Evolutionary conservation across 2,797 vertebrate genomes (phyloP).

Genomic region (Anabas testudineus): DNA sequence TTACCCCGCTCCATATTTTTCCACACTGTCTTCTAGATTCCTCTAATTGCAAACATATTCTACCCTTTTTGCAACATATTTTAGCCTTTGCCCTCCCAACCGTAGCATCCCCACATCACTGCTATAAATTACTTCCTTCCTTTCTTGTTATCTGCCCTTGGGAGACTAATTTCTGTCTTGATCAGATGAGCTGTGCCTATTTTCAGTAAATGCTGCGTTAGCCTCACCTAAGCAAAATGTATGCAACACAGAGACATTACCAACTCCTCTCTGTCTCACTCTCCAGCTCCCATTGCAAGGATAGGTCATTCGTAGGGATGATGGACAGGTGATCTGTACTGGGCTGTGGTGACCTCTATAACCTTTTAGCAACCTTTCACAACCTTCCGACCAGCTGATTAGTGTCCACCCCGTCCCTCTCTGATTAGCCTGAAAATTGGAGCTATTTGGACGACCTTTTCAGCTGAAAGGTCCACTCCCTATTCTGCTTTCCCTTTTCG

Average conservation of each 20-base stretch:
- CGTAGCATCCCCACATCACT: slow-evolving; percentile 13
- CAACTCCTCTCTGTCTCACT: slow-evolving; percentile 51
- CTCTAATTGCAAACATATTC: slow-evolving; percentile 42
- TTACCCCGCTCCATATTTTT: not conserved
- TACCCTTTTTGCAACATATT: too few relatives aligned
- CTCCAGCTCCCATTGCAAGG: slow-evolving; percentile 45
- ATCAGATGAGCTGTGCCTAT: slow-evolving; percentile 41
- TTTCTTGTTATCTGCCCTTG: slow-evolving; percentile 52
- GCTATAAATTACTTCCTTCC: slow-evolving; percentile 45
- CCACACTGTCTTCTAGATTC: slow-evolving; percentile 23
- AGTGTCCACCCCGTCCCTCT: slow-evolving; percentile 63
- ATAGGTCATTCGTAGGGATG: slow-evolving; percentile 76
- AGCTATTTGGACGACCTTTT: slow-evolving; percentile 80
- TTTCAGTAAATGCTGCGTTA: slow-evolving; percentile 49
- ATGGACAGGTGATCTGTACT: slow-evolving; percentile 75
- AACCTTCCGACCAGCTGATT: slow-evolving; percentile 77
- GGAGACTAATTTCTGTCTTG: slow-evolving; percentile 58
- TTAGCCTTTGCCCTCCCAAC: slow-evolving; percentile 18
- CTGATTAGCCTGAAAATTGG: slow-evolving; percentile 76
- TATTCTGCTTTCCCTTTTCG: slow-evolving; percentile 49
- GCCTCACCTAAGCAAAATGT: slow-evolving; percentile 39
- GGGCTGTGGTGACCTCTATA: slow-evolving; percentile 63
- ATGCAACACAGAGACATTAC: slow-evolving; percentile 47
- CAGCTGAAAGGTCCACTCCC: slow-evolving; percentile 74
- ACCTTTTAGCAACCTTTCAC: slow-evolving; percentile 80